Evolutionary conservation across 2,888 invertebrate species (phyloP), one percentile per base, ranked within the genome.

Genomic region (Teinopalpus imperialis): DNA sequence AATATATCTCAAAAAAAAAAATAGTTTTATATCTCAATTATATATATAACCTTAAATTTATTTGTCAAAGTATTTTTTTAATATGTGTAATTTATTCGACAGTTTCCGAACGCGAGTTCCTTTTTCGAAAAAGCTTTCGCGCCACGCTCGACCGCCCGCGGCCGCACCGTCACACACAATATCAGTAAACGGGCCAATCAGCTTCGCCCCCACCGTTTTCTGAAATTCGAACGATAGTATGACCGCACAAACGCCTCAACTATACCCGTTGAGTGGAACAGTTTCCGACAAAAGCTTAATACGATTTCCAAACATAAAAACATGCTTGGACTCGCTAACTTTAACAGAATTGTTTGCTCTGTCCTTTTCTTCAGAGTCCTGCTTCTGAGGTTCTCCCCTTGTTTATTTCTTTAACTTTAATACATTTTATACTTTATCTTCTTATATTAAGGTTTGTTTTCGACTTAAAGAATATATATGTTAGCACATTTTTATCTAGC

Each of bases 231-330:
- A 78, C 80, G 73, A 81, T 86, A 87, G 85, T 86, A 81, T 81
- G 81, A 83, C 86, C 83, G 73, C 83, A 81, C 85, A 77, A 81
- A 77, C 82, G 79, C 75, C 82, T 81, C 81, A 79, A 85, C 87
- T 85, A 83, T 79, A 78, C 86, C 75, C 83, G 86, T 77, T 87
- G 87, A 88, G 79, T 86, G 82, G 77, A 81, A 86, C 88, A 85
- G 81, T 86, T 86, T 74, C 86, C 81, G 85, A 88, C 88, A 88
- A 88, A 87, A 88, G 87, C 87, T 85, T 88, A 88, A 87, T 88
- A 83, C 87, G 85, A 88, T 88, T 88, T 86, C 83, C 83, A 79
- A 88, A 87, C 87, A 86, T 83, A 88, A 88, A 87, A 88, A 88
- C 88, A 83, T 85, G 86, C 87, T 86, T 81, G 80, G 80, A 80